A percentile compares a stretch with the other conserved stretches of the same genome.
Evolutionary conservation across 2,113 vertebrate species (phyloP).

Genomic region (Neofelis nebulosa): DNA sequence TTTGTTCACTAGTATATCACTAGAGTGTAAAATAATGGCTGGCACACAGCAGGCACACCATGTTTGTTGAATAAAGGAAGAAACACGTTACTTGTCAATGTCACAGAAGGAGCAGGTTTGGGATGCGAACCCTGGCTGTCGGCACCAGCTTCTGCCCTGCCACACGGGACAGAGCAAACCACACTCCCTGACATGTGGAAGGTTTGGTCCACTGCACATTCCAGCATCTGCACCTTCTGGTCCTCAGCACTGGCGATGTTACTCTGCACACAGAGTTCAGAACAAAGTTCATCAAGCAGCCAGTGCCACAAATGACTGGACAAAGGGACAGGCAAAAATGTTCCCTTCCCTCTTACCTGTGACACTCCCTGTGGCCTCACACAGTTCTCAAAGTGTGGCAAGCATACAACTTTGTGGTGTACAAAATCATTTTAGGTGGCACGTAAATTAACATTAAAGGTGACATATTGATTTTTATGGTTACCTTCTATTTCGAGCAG

Average conservation of each 20-base stretch:
- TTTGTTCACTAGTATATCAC: not conserved
- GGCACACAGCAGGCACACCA: not conserved
- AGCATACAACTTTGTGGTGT: not conserved
- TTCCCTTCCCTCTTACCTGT: not conserved
- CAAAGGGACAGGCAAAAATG: not conserved
- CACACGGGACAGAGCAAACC: not conserved
- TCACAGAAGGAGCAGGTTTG: not conserved
- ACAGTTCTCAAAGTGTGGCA: not conserved
- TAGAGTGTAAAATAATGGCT: not conserved
- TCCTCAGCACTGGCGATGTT: not conserved
- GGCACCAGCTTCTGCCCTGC: not conserved
- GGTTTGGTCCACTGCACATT: not conserved
- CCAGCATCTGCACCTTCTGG: not conserved
- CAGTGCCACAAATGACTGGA: not conserved
- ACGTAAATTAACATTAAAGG: not conserved
- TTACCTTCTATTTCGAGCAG: conserved; percentile 1
- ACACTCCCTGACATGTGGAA: not conserved
- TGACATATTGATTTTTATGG: not conserved
- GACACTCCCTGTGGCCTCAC: not conserved
- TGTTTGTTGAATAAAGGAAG: not conserved
- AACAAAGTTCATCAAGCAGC: not conserved
- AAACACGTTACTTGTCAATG: not conserved
- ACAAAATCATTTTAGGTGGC: not conserved
- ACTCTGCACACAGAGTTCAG: not conserved
- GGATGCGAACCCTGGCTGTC: not conserved